Percentiles rank a stretch among this genome's conserved stretches.
phyloP scores from a whole-genome alignment of 1,140 invertebrate genomes.

The Grapholita molesta region DNA sequence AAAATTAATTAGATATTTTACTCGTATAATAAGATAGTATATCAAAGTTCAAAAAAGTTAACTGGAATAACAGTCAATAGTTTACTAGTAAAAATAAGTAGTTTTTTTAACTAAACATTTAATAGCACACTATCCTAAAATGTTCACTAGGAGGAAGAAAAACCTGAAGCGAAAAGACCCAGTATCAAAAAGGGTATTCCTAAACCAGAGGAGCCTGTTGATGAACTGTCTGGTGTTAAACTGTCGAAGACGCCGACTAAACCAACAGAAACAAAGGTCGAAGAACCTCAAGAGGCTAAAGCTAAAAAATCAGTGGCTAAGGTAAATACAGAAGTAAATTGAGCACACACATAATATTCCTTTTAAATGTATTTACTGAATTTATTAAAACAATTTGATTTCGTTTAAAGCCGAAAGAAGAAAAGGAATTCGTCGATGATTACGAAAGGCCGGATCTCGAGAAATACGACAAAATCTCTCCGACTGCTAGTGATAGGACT shows the following conservation, averaged over 20 bases:
- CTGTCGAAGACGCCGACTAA: constrained; percentile 72
- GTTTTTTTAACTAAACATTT: not conserved
- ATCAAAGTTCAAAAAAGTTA: not conserved
- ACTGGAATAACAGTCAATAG: not conserved
- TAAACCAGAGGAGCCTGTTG: constrained; percentile 78
- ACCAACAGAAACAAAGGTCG: constrained; percentile 63
- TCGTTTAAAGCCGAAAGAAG: constrained; percentile 52
- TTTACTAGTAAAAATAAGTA: not conserved
- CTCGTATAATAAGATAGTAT: not conserved
- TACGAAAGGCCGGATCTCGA: constrained; percentile 76
- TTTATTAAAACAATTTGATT: constrained; percentile 18
- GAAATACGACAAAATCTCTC: constrained; percentile 67
- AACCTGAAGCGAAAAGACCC: constrained; percentile 61
- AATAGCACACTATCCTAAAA: not conserved
- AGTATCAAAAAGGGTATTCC: constrained; percentile 75
- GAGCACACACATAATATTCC: not conserved
- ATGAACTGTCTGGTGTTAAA: constrained; percentile 71
- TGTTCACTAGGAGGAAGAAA: constrained; percentile 67
- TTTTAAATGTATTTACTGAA: not conserved
- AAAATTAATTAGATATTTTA: not conserved
- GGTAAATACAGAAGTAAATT: constrained; percentile 39
- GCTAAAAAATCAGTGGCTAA: constrained; percentile 57
- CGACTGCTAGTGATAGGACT: constrained; percentile 52
- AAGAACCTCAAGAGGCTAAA: constrained; percentile 62
- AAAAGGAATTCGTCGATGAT: constrained; percentile 66